These are phyloP conservation scores for Pyrocephalus nanus DNA, from an alignment of 2,797 vertebrate genomes.

Conservation along the genomic window DNA sequence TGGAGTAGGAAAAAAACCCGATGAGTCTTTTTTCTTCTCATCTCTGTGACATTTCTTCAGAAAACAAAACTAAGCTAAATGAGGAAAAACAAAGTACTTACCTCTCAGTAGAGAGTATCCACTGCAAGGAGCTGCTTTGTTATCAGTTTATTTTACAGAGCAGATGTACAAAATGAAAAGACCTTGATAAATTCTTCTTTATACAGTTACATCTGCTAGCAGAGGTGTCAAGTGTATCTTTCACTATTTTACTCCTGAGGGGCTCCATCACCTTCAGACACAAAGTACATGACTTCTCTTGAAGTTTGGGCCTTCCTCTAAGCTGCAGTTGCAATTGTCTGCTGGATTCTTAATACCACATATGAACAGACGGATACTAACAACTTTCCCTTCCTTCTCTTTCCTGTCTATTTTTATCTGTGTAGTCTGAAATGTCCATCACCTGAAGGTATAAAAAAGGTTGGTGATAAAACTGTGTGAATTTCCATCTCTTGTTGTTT, in stretches of 20 bases:
- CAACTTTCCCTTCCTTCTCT: neutral
- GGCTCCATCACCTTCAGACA: neutral
- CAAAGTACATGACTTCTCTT: neutral
- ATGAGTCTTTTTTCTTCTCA: neutral
- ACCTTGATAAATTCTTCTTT: neutral
- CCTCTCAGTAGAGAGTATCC: neutral
- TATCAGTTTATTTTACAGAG: neutral
- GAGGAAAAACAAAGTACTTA: neutral
- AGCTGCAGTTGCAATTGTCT: neutral
- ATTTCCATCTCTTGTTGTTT: slow-evolving; percentile 6
- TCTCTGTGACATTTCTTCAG: neutral
- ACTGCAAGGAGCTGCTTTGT: neutral
- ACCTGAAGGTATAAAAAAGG: neutral
- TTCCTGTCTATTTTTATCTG: neutral
- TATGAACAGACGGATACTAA: neutral
- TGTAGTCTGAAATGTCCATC: neutral
- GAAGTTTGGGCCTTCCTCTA: neutral
- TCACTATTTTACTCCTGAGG: neutral
- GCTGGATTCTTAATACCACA: neutral
- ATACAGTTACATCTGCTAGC: neutral
- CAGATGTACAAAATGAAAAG: neutral
- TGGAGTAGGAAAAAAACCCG: neutral
- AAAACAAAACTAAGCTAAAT: neutral
- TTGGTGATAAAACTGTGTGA: neutral
- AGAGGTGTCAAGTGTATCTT: neutral